These are phyloP conservation scores for Pissodes strobi DNA, from an alignment of 1,140 invertebrate genomes.

Conservation along the genomic window DNA sequence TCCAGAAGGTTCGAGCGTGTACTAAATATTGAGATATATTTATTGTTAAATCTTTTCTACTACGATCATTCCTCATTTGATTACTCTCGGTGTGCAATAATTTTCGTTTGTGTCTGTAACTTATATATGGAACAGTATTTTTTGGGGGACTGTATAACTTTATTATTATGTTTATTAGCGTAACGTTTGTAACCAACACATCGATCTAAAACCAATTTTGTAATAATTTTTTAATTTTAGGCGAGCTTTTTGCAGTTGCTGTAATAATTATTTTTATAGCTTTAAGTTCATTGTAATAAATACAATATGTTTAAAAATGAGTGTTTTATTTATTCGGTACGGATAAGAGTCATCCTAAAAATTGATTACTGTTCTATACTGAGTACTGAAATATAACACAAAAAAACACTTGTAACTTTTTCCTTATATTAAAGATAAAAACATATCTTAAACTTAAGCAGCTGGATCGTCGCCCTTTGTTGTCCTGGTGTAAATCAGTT, in stretches of 20 bases:
- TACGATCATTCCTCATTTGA: conserved; percentile 11
- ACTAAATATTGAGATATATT: neutral
- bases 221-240: neutral
- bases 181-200: neutral
- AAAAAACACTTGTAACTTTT: neutral
- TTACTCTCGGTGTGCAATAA: conserved; percentile 6
- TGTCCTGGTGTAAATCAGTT: conserved; percentile 96
- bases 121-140: conserved; percentile 9
- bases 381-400: too few relatives aligned
- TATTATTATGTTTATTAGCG: neutral
- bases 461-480: conserved; percentile 88
- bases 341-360: too few relatives aligned
- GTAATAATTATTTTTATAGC: conserved; percentile 22
- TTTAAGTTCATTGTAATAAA: conserved; percentile 26
- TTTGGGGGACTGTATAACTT: neutral
- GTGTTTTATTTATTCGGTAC: too few relatives aligned
- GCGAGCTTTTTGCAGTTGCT: neutral
- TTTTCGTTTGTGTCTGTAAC: neutral
- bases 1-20: too few relatives aligned
- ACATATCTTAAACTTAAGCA: conserved; percentile 51
- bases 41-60: conserved; percentile 14
- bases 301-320: conserved; percentile 5
- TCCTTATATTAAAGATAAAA: neutral
- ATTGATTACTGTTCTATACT: too few relatives aligned
- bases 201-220: neutral